Percentiles rank a stretch among this genome's conserved stretches.
Evolutionary conservation across 2,797 vertebrate species (phyloP).

Genomic region (Pogoniulus pusillus): DNA sequence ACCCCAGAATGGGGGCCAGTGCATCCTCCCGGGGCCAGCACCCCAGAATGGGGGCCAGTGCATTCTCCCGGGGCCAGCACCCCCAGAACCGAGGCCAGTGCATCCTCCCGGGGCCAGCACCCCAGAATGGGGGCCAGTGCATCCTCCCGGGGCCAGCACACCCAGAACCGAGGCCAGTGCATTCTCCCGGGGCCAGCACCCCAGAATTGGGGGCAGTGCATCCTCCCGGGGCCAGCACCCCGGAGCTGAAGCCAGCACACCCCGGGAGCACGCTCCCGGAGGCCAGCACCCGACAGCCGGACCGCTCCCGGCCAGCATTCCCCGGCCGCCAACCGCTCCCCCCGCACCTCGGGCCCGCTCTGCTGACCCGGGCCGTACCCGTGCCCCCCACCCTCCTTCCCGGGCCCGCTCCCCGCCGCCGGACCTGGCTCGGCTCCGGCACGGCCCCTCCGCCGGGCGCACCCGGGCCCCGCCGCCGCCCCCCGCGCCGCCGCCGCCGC

Average conservation of each 20-base stretch:
- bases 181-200: too few species aligned
- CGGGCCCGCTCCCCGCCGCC: background rate
- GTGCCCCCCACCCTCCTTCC: background rate
- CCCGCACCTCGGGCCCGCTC: background rate
- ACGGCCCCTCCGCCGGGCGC: background rate
- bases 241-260: too few species aligned
- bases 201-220: too few species aligned
- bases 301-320: background rate
- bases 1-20: background rate
- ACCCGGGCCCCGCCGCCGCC: background rate
- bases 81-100: too few species aligned
- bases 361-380: background rate
- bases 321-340: background rate
- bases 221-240: background rate
- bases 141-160: background rate
- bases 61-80: background rate
- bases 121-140: too few species aligned
- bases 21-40: too few species aligned
- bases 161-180: too few species aligned
- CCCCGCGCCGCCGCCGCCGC: too few species aligned
- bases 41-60: too few species aligned
- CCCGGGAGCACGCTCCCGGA: too few species aligned
- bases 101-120: too few species aligned
- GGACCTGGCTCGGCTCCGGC: conserved; percentile 4
- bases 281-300: background rate